phyloP scores from a whole-genome alignment of 2,888 invertebrate species.

The Hemistola chrysoprasaria region DNA sequence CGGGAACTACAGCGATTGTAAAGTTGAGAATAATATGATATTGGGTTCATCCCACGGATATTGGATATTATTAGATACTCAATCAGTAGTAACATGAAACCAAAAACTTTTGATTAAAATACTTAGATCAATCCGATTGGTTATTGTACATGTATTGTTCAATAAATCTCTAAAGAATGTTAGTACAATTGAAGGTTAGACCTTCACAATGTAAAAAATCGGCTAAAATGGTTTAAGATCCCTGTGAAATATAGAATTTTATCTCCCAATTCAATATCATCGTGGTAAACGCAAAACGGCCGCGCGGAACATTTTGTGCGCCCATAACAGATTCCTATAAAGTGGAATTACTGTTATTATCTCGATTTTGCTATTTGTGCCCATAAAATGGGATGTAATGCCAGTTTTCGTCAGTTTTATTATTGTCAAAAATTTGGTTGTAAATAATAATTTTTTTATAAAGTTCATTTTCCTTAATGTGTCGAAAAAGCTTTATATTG shows the following conservation, averaged over 20 bases:
- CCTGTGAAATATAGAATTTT: conserved; percentile 11
- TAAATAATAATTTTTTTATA: too few relatives aligned
- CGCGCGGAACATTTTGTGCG: conserved; percentile 23
- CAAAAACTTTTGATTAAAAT: too few relatives aligned
- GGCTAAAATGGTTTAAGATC: neutral
- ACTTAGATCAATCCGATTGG: too few relatives aligned
- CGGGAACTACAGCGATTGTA: conserved; percentile 1
- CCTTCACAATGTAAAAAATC: neutral
- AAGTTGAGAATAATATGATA: too few relatives aligned
- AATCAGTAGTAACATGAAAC: too few relatives aligned
- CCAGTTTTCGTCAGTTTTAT: conserved; percentile 20
- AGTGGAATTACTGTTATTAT: conserved; percentile 25
- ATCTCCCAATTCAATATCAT: conserved; percentile 11
- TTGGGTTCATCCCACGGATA: too few relatives aligned
- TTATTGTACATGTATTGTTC: too few relatives aligned
- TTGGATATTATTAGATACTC: too few relatives aligned
- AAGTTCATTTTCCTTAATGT: too few relatives aligned
- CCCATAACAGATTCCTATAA: conserved; percentile 27
- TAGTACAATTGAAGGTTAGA: too few relatives aligned
- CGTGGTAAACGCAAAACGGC: conserved; percentile 10
- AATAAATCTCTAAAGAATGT: too few relatives aligned
- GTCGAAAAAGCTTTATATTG: too few relatives aligned
- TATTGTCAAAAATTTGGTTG: conserved; percentile 15
- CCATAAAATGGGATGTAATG: conserved; percentile 24
- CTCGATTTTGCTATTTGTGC: conserved; percentile 25